Evolutionary conservation across 1,140 invertebrate species (phyloP), one percentile per base, ranked within the genome.

Genomic region (Aphaenogaster floridana): DNA sequence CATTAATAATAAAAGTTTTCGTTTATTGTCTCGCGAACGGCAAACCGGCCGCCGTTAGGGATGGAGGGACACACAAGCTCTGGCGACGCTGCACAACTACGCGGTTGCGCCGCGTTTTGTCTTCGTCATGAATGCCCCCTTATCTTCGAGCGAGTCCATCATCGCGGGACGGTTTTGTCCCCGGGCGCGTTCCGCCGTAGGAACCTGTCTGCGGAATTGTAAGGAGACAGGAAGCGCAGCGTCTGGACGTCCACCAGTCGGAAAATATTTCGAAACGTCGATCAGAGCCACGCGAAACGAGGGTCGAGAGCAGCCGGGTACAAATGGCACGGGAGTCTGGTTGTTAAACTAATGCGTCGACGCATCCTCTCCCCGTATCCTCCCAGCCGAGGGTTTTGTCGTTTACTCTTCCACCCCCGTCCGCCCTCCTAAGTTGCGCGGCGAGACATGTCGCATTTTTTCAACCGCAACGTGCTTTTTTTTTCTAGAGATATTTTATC

Each of bases 71-170:
- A 83, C 78, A 74, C 66, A 15, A 34, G 66, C 66, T 69, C 78
- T 61, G 68, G 72, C 81, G 86, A 66, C 66, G 85, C 69, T 64
- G 78, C 28, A 77, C 42, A 64, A 52, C 64, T 80, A 81, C 61
- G 77, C 57, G 78, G 78, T 80, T n/a, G 66, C 59, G 79, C 78
- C 66, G 84, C 93, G 95, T 95, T 95, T 95, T 95, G 95, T 95
- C 94, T 95, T 94, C 88, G 92, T 93, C 92, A 92, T 95, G 94
- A 95, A 95, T 95, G 93, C 91, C 78, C 94, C 90, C 94, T 95
- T 95, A 95, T 95, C 95, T 94, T 92, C 76, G 86, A 59, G 89
- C 90, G 92, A 94, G 94, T 94, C 94, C 94, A 92, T 95, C 94
- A 95, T 84, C 93, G 90, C 89, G 84, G 91, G 86, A 83, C 86